Conservation (phyloP, 1,140 invertebrate species). For the Hyles vespertilio region DNA sequence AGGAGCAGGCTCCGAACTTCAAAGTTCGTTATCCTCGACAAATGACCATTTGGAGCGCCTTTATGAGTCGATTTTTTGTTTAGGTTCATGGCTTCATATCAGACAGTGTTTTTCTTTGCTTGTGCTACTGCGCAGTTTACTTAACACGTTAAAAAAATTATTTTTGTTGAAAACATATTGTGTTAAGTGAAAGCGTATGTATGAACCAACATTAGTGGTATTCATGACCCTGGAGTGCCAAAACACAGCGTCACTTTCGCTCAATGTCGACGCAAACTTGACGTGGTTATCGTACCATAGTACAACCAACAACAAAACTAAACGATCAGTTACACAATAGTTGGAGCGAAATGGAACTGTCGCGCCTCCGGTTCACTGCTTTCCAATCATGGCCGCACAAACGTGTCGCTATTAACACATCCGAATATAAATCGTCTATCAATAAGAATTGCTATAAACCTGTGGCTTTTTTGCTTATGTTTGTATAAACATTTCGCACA, state of each 20-base stretch:
- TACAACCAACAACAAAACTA: conserved; percentile 18
- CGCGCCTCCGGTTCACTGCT: not conserved
- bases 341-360: conserved; percentile 4
- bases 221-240: conserved; percentile 35
- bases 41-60: conserved; percentile 50
- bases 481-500: no score
- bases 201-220: conserved; percentile 47
- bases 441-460: no score
- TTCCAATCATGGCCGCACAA: conserved; percentile 1
- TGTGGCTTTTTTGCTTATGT: no score
- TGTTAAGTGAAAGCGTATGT: conserved; percentile 56
- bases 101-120: not conserved
- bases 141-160: no score
- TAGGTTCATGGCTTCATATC: conserved; percentile 11
- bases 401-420: no score
- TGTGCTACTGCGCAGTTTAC: conserved; percentile 10
- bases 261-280: conserved; percentile 37
- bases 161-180: not conserved
- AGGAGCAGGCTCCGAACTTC: conserved; percentile 46
- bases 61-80: conserved; percentile 20
- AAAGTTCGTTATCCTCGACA: conserved; percentile 65
- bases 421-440: no score
- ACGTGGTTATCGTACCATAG: conserved; percentile 26
- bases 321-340: conserved; percentile 20
- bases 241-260: conserved; percentile 64